These are phyloP conservation scores for Pecten maximus DNA, from an alignment of 2,888 invertebrate species.

Conservation along the genomic window DNA sequence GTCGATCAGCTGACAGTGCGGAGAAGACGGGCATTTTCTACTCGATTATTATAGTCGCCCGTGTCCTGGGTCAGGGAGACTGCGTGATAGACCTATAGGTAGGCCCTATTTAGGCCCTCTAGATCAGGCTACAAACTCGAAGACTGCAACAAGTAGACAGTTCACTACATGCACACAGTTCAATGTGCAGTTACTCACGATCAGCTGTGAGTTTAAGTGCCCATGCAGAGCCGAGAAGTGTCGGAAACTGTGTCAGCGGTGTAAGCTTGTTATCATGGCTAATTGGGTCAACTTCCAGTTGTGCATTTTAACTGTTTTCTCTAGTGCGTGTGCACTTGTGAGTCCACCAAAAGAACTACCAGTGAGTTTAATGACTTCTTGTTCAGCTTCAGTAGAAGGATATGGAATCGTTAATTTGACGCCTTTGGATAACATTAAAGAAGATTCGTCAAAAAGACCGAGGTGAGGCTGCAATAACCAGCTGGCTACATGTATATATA, in stretches of 20 bases:
- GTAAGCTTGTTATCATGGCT: background rate
- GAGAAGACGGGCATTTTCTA: too few relatives aligned
- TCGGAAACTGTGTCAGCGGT: background rate
- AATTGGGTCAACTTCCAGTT: background rate
- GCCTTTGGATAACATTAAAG: constrained; percentile 4
- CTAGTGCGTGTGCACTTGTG: background rate
- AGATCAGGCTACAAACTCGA: too few relatives aligned
- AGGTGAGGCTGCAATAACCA: background rate
- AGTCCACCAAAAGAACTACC: background rate
- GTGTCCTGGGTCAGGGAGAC: too few relatives aligned
- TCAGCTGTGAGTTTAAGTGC: background rate
- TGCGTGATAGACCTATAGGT: too few relatives aligned
- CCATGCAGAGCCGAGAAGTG: too few relatives aligned
- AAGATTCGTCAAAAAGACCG: background rate
- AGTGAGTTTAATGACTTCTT: background rate
- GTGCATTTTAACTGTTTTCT: background rate
- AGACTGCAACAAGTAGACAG: too few relatives aligned
- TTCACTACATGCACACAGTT: too few relatives aligned
- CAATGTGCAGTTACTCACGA: background rate
- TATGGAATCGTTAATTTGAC: background rate
- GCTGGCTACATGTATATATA: too few relatives aligned
- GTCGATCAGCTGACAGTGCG: too few relatives aligned
- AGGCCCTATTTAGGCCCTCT: too few relatives aligned
- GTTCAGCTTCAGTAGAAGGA: background rate
- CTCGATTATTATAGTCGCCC: too few relatives aligned